Evolutionary conservation across 1,140 invertebrate genomes (phyloP).

Genomic region (Leptinotarsa texana): DNA sequence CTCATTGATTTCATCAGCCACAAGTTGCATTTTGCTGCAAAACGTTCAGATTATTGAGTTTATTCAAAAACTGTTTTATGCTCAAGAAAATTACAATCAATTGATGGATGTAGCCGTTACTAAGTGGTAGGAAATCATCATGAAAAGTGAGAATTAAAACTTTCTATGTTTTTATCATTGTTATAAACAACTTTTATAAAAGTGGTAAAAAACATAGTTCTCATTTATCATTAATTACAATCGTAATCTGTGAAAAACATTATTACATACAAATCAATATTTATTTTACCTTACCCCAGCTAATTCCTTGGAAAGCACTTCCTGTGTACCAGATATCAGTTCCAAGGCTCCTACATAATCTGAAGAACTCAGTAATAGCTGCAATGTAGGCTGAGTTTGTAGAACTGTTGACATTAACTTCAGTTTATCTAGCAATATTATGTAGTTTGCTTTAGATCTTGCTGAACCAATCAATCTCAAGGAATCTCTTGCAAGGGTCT

Average conservation of each 20-base stretch:
- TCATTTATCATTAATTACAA: neutral
- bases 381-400: conserved; percentile 97
- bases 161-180: too few species aligned
- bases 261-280: neutral
- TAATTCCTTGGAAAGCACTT: conserved; percentile 87
- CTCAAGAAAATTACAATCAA: neutral
- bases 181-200: too few species aligned
- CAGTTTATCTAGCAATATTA: conserved; percentile 72
- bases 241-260: neutral
- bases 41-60: too few species aligned
- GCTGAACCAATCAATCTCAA: conserved; percentile 75
- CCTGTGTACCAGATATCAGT: conserved; percentile 94
- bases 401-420: conserved; percentile 94
- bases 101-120: too few species aligned
- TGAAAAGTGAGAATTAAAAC: too few species aligned
- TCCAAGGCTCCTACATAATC: conserved; percentile 98
- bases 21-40: too few species aligned
- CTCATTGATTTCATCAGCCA: too few species aligned
- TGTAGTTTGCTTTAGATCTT: conserved; percentile 66
- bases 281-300: conserved; percentile 61
- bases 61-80: too few species aligned
- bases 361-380: conserved; percentile 89
- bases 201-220: too few species aligned
- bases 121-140: too few species aligned
- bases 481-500: conserved; percentile 77